These are phyloP conservation scores for Seriola dumerili DNA, from an alignment of 2,113 vertebrate genomes.

Conservation along the genomic window DNA sequence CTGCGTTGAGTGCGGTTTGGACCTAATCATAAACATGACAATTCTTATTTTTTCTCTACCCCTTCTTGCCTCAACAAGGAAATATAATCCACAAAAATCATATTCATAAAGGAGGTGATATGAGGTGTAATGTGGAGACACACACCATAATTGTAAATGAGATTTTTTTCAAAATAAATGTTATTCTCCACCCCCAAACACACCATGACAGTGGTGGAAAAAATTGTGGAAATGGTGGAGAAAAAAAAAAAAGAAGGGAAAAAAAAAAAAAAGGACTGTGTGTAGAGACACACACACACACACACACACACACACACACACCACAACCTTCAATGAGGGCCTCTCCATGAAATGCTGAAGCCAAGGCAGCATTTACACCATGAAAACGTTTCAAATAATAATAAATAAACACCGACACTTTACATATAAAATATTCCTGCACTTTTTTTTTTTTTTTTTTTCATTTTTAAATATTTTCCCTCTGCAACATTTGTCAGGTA, in stretches of 20 bases:
- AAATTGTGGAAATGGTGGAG: slow-evolving; percentile 58
- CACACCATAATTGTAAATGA: slow-evolving; percentile 60
- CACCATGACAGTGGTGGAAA: slow-evolving; percentile 61
- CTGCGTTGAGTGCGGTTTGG: slow-evolving; percentile 20
- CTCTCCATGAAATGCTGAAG: slow-evolving; percentile 61
- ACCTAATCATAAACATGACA: slow-evolving; percentile 41
- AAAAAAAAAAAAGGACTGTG: neutral
- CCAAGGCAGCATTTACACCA: slow-evolving; percentile 58
- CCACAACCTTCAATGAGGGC: slow-evolving; percentile 38
- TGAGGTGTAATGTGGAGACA: slow-evolving; percentile 48
- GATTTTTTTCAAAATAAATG: slow-evolving; percentile 56
- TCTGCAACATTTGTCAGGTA: slow-evolving; percentile 64
- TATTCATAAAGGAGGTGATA: slow-evolving; percentile 40
- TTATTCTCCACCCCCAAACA: slow-evolving; percentile 52
- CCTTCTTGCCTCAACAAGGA: slow-evolving; percentile 28
- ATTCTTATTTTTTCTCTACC: slow-evolving; percentile 10
- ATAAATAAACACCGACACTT: slow-evolving; percentile 32
- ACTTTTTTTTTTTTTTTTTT: slow-evolving; percentile 20
- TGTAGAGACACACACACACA: neutral
- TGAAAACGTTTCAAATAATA: slow-evolving; percentile 57
- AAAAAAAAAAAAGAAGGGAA: slow-evolving; percentile 23
- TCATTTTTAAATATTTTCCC: slow-evolving; percentile 65
- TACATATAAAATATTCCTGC: slow-evolving; percentile 48
- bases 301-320: slow-evolving; percentile 8
- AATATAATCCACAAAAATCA: slow-evolving; percentile 46